These are phyloP conservation scores for Rattus norvegicus DNA, from an alignment of 2,113 vertebrate genomes.

Conservation along the genomic window DNA sequence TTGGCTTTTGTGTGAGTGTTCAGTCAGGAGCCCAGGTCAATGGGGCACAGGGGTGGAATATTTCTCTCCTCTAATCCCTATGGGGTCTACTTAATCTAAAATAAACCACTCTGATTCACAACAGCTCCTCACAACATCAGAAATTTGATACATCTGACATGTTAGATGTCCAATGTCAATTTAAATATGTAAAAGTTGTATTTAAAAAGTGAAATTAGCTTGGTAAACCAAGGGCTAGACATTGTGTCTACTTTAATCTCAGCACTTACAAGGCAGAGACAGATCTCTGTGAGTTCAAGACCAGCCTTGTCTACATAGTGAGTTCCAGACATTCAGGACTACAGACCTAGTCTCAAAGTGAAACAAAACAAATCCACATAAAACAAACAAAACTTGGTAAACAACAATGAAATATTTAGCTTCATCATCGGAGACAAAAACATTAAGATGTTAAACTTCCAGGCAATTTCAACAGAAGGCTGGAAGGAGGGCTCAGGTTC, in stretches of 20 bases:
- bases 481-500: no score
- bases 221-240: neutral
- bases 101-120: neutral
- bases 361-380: neutral
- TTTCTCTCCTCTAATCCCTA: neutral
- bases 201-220: neutral
- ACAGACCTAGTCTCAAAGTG: neutral
- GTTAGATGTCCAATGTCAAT: neutral
- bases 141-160: neutral
- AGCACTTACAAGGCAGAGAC: neutral
- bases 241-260: neutral
- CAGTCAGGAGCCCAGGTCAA: neutral
- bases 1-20: neutral
- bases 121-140: neutral
- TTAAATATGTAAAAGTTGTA: neutral
- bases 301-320: neutral
- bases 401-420: slow-evolving; percentile 35
- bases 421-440: slow-evolving; percentile 7
- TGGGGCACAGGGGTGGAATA: neutral
- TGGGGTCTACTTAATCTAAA: neutral
- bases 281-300: neutral
- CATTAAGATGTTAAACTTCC: neutral
- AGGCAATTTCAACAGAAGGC: neutral
- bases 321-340: no score
- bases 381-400: neutral